These are phyloP conservation scores for Temnothorax unifasciatus DNA, from an alignment of 2,888 invertebrate species.

Conservation along the genomic window DNA sequence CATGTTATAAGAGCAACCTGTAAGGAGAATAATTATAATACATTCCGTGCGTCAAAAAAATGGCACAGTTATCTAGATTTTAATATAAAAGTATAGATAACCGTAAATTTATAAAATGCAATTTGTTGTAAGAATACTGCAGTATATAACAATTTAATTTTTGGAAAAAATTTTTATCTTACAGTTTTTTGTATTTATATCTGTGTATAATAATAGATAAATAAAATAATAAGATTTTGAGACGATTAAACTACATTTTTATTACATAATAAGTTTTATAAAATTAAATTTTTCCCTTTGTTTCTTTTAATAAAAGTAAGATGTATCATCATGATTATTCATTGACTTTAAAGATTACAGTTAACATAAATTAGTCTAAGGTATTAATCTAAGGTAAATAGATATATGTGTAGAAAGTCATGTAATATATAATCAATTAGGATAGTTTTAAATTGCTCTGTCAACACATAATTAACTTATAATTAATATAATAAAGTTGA, in stretches of 20 bases:
- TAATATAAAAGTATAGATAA: neutral
- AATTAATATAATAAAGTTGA: neutral
- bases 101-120: neutral
- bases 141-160: neutral
- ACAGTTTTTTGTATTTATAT: neutral
- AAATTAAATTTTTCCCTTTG: neutral
- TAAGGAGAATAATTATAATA: constrained; percentile 13
- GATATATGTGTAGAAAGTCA: neutral
- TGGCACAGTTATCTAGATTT: constrained; percentile 3
- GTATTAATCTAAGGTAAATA: neutral
- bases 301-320: neutral
- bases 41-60: neutral
- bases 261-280: neutral
- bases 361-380: neutral
- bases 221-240: neutral
- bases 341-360: neutral
- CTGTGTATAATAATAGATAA: neutral
- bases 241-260: neutral
- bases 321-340: neutral
- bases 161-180: neutral
- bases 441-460: neutral
- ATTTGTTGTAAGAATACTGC: neutral
- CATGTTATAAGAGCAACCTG: constrained; percentile 64
- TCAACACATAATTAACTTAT: neutral
- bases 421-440: neutral